phyloP scores from a whole-genome alignment of 2,888 invertebrate genomes.

The Gerosis bhagava region DNA sequence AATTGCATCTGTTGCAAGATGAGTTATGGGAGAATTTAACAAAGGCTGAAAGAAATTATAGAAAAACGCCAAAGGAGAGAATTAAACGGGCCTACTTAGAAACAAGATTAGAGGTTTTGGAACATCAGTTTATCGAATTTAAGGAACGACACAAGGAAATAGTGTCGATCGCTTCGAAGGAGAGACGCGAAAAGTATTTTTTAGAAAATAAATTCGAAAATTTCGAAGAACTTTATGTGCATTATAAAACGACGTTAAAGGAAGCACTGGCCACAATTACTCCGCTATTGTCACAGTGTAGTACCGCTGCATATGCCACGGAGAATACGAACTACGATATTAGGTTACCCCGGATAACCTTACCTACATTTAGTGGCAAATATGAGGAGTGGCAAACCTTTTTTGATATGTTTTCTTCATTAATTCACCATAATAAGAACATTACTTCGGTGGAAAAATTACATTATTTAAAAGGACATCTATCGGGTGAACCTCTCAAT shows the following conservation, averaged over 20 bases:
- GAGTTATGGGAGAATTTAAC: background rate
- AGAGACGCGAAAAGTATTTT: background rate
- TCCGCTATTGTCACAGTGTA: no score
- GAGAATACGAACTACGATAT: constrained; percentile 1
- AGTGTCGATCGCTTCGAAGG: background rate
- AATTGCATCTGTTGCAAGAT: background rate
- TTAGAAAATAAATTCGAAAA: background rate
- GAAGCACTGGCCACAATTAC: background rate
- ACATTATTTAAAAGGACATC: constrained; percentile 9
- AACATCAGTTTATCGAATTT: background rate
- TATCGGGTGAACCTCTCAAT: background rate
- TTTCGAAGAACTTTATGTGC: constrained; percentile 3
- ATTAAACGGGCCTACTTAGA: background rate
- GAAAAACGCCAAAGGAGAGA: constrained; percentile 1
- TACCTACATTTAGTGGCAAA: constrained; percentile 7
- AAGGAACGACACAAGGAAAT: background rate
- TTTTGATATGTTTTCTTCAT: constrained; percentile 3
- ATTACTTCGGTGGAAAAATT: constrained; percentile 9
- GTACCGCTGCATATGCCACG: no score
- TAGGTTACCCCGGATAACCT: constrained; percentile 2
- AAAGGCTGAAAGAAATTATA: background rate
- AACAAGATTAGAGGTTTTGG: constrained; percentile 1
- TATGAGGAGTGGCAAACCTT: constrained; percentile 9
- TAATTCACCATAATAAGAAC: background rate
- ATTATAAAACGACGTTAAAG: background rate